Percentiles rank a stretch among this genome's conserved stretches.
phyloP scores from a whole-genome alignment of 2,888 invertebrate genomes.

The Spisula solida region DNA sequence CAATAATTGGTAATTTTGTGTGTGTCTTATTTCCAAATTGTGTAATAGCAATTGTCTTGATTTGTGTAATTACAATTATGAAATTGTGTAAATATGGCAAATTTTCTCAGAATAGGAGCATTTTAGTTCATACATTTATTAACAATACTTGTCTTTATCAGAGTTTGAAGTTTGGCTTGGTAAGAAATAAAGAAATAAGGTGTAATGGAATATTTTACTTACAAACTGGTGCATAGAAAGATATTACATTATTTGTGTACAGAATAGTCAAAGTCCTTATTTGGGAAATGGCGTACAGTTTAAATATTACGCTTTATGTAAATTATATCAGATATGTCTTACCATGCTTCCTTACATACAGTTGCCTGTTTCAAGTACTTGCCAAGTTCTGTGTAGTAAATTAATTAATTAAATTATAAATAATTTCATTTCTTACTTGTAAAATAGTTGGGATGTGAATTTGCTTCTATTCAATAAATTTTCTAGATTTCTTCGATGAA shows the following conservation, averaged over 20 bases:
- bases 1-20: no score
- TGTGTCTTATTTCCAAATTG: neutral
- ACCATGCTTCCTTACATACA: neutral
- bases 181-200: neutral
- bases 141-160: constrained; percentile 10
- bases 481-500: no score
- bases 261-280: constrained; percentile 9
- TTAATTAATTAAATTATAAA: neutral
- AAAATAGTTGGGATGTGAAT: no score
- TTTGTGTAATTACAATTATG: neutral
- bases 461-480: no score
- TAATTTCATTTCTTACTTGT: no score
- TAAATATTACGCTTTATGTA: neutral
- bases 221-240: neutral
- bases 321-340: no score
- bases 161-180: constrained; percentile 21
- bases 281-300: neutral
- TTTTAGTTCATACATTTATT: neutral
- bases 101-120: no score
- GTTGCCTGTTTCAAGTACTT: neutral
- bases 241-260: neutral
- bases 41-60: neutral
- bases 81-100: neutral
- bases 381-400: neutral
- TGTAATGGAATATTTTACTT: neutral